A percentile compares a stretch with the other conserved stretches of the same genome.
Evolutionary conservation across 2,888 invertebrate genomes (phyloP).

Genomic region (Mycogona germanica): DNA sequence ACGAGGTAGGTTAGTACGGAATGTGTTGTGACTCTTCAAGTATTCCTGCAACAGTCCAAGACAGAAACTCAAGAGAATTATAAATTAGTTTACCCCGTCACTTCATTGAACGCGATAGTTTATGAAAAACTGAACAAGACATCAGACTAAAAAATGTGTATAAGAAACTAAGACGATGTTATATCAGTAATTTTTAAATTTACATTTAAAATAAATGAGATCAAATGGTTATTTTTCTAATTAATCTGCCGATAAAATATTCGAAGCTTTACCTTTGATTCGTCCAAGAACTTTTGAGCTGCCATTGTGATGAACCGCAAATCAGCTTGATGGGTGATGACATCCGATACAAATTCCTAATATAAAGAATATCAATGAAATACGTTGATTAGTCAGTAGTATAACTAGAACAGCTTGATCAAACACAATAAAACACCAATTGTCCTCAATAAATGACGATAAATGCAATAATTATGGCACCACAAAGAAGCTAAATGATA

Average conservation of each 20-base stretch:
- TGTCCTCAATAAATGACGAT: background rate
- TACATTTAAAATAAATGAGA: too few relatives aligned
- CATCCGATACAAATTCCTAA: conserved; percentile 68
- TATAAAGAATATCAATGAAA: too few relatives aligned
- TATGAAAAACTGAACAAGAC: background rate
- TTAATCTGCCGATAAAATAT: too few relatives aligned
- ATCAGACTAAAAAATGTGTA: too few relatives aligned
- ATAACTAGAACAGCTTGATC: background rate
- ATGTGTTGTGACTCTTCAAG: conserved; percentile 67
- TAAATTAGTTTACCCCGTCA: too few relatives aligned
- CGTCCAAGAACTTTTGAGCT: conserved; percentile 90
- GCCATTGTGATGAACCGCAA: conserved; percentile 90
- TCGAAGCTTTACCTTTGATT: conserved; percentile 79
- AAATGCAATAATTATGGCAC: background rate
- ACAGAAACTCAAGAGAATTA: too few relatives aligned
- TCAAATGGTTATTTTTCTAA: too few relatives aligned
- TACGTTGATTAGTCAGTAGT: too few relatives aligned
- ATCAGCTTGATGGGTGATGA: conserved; percentile 92
- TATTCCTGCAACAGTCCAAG: conserved; percentile 58
- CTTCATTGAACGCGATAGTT: background rate
- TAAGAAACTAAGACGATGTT: too few relatives aligned
- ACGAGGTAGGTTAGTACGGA: conserved; percentile 62
- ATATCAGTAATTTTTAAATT: too few relatives aligned
- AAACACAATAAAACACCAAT: background rate
- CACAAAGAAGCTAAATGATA: background rate